Evolutionary conservation across 2,113 vertebrate species (phyloP), one percentile per base, ranked within the genome.

Genomic region (Tragelaphus imberbis): DNA sequence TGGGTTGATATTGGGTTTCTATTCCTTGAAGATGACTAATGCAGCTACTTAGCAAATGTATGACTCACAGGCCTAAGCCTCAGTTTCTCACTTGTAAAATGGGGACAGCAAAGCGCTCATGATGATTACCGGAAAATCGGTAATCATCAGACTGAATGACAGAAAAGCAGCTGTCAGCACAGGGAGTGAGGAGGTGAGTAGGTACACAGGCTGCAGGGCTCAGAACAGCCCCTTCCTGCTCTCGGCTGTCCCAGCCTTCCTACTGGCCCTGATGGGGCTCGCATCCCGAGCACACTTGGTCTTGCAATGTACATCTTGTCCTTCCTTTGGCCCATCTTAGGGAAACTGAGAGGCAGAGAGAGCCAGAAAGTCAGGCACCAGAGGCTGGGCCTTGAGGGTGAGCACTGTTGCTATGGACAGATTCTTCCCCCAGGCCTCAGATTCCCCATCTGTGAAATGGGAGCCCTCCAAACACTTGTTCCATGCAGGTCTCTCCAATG

Each of bases 231-330:
- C 33, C n/a, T 56, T 23, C 30, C 47, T 1, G 1, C 36, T n/a
- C 49, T 40, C 33, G 7, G 30, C 15, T 19, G 9, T 27, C 63
- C 23, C 12, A 16, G 7, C 63, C 36, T 4, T 13, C 44, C 47
- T 33, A 0, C 68, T 25, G 6, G 51, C 40, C 25, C 51, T 19
- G 8, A 28, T 19, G n/a, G 56, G 71, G 17, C 33, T 30, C 17
- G 36, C 2, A 4, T 6, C 7, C 27, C 16, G 25, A 7, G 17
- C 28, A 7, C 4, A 7, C 40, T 28, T 15, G 2, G 7, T 25
- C 51, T 36, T 25, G 53, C 28, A 17, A 7, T 7, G 5, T 5
- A 36, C 56, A 3, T 27, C n/a, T 13, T 15, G 1, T 21, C 9
- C 4, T 27, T 51, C 17, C 58, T 21, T 65, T 17, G 12, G 19